Evolutionary conservation across 2,888 invertebrate genomes (phyloP).

Genomic region (Corbicula japonica): DNA sequence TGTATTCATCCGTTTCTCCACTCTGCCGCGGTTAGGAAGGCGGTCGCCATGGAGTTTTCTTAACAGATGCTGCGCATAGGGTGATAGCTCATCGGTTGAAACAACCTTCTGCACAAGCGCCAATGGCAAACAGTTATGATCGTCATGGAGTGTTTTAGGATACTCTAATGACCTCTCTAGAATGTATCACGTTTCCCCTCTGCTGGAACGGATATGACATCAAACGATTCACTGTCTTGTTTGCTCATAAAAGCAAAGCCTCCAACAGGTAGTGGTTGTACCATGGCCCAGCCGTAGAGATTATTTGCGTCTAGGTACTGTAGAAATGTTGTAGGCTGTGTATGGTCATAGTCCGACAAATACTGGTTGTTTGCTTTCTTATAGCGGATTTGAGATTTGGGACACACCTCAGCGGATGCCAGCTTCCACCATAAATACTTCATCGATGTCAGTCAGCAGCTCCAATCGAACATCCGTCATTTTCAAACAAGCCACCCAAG

Average conservation of each 20-base stretch:
- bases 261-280: slow-evolving; percentile 18
- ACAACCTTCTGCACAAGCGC: slow-evolving; percentile 23
- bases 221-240: slow-evolving; percentile 7
- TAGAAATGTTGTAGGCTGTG: not conserved
- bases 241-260: slow-evolving; percentile 24
- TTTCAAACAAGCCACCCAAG: too few species aligned
- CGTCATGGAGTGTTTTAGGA: slow-evolving; percentile 21
- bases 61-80: slow-evolving; percentile 22
- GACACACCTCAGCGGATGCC: too few species aligned
- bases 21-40: slow-evolving; percentile 10
- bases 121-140: slow-evolving; percentile 30
- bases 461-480: too few species aligned
- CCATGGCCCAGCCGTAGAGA: slow-evolving; percentile 40
- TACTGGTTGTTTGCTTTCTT: too few species aligned
- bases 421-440: too few species aligned
- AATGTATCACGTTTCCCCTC: slow-evolving; percentile 25
- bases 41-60: slow-evolving; percentile 33
- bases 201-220: slow-evolving; percentile 22
- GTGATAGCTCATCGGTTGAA: slow-evolving; percentile 20
- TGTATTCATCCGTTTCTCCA: slow-evolving; percentile 26
- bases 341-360: too few species aligned
- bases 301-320: not conserved
- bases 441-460: too few species aligned
- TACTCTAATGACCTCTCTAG: slow-evolving; percentile 30
- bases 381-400: not conserved